Conservation (phyloP, 2,797 vertebrate genomes). For the Rhinichthys osculus region DNA sequence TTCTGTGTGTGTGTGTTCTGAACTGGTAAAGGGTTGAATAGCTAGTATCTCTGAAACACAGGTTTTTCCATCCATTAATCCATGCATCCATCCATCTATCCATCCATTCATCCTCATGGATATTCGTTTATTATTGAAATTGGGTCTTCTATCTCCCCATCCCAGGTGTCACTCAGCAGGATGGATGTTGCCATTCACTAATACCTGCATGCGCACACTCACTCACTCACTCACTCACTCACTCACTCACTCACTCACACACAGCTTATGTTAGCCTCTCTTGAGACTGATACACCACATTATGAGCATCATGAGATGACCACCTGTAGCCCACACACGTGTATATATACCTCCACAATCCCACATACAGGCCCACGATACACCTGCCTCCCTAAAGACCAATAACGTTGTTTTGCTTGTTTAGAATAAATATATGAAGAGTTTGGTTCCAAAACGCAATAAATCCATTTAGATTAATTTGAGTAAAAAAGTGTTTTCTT, state of each 20-base stretch:
- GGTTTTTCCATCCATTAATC: slow-evolving; percentile 2
- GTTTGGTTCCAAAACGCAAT: too few species aligned
- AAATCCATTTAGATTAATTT: too few species aligned
- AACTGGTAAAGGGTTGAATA: background rate
- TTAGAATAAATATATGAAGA: too few species aligned
- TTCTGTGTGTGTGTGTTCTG: background rate
- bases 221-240: background rate
- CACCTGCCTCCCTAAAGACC: slow-evolving; percentile 33
- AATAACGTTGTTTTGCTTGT: background rate
- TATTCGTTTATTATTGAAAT: slow-evolving; percentile 23
- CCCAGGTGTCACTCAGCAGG: slow-evolving; percentile 26
- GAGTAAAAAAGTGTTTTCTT: too few species aligned
- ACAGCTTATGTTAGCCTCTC: slow-evolving; percentile 40
- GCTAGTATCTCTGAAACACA: background rate
- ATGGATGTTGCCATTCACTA: slow-evolving; percentile 41
- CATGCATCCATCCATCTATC: slow-evolving; percentile 3
- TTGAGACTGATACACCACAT: slow-evolving; percentile 24
- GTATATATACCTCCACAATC: slow-evolving; percentile 11
- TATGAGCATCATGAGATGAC: slow-evolving; percentile 34
- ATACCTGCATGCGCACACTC: slow-evolving; percentile 9
- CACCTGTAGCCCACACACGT: slow-evolving; percentile 46
- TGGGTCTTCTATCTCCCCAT: slow-evolving; percentile 25
- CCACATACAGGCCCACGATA: background rate
- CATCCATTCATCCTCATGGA: slow-evolving; percentile 27
- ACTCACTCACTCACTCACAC: background rate